These are phyloP conservation scores for Toxotes chatareus DNA, from an alignment of 2,113 vertebrate species.

Conservation along the genomic window DNA sequence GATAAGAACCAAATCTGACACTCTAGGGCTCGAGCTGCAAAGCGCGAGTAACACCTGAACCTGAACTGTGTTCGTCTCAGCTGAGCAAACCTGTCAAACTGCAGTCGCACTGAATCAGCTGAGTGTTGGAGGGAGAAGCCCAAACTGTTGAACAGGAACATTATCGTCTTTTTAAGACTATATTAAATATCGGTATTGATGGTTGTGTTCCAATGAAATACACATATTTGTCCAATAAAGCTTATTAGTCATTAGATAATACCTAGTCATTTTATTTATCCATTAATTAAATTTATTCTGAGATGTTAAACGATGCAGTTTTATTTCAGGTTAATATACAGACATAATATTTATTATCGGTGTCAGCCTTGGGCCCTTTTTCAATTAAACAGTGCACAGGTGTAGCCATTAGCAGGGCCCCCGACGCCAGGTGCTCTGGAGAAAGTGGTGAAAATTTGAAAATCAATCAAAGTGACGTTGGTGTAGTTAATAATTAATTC, in stretches of 20 bases:
- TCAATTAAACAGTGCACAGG: background rate
- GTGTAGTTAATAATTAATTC: too few species aligned
- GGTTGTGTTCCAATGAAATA: background rate
- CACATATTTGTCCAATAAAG: background rate
- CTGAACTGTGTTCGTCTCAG: conserved; percentile 17
- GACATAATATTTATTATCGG: conserved; percentile 3
- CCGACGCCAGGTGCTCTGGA: background rate
- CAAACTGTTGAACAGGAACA: background rate
- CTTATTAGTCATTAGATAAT: background rate
- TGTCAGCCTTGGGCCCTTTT: background rate
- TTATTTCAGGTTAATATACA: background rate
- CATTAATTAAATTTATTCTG: background rate
- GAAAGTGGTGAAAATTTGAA: background rate
- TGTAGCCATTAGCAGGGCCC: conserved; percentile 12
- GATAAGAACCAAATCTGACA: conserved; percentile 20
- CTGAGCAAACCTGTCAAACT: conserved; percentile 26
- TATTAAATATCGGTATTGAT: background rate
- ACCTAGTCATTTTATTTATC: background rate
- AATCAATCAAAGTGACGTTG: background rate
- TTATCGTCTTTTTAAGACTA: conserved; percentile 2
- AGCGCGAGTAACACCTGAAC: conserved; percentile 38
- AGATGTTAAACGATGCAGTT: background rate
- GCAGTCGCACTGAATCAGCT: background rate
- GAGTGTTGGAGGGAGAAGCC: background rate
- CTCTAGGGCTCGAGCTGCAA: conserved; percentile 22